Conservation (phyloP, 1,140 invertebrate species). For the Aphaenogaster floridana region DNA sequence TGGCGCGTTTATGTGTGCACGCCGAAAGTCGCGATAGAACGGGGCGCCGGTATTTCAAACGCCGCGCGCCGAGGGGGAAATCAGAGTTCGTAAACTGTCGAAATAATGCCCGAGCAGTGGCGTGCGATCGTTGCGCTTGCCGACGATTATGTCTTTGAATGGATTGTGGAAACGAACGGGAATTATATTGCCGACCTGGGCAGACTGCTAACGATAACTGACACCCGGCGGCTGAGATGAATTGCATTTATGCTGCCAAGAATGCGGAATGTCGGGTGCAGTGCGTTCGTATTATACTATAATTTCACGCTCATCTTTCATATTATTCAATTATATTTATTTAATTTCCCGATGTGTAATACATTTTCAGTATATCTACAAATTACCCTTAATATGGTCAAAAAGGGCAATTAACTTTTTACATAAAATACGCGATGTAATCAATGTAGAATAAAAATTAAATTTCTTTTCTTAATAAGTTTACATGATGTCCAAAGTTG, state of each 20-base stretch:
- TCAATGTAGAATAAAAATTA: not conserved
- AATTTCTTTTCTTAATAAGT: not conserved
- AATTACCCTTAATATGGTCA: not conserved
- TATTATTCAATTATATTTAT: not conserved
- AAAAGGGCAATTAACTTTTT: not conserved
- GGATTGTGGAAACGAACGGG: conserved; percentile 45
- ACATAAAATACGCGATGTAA: not conserved
- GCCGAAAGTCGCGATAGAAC: conserved; percentile 26
- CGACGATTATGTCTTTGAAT: conserved; percentile 56
- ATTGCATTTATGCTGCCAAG: conserved; percentile 18
- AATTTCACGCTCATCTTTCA: not conserved
- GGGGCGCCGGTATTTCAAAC: conserved; percentile 14
- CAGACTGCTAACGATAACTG: conserved; percentile 50
- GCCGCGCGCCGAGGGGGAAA: conserved; percentile 35
- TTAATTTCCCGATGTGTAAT: not conserved
- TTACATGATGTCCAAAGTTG: not conserved
- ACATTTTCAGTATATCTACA: not conserved
- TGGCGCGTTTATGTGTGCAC: conserved; percentile 27
- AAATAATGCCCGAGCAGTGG: conserved; percentile 42
- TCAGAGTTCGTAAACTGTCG: conserved; percentile 56
- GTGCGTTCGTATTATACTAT: not conserved
- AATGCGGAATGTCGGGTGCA: conserved; percentile 35
- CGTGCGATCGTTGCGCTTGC: conserved; percentile 42
- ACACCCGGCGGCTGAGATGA: conserved; percentile 34
- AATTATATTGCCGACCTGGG: conserved; percentile 37